phyloP scores from a whole-genome alignment of 2,797 vertebrate species.

The Setipinna tenuifilis region DNA sequence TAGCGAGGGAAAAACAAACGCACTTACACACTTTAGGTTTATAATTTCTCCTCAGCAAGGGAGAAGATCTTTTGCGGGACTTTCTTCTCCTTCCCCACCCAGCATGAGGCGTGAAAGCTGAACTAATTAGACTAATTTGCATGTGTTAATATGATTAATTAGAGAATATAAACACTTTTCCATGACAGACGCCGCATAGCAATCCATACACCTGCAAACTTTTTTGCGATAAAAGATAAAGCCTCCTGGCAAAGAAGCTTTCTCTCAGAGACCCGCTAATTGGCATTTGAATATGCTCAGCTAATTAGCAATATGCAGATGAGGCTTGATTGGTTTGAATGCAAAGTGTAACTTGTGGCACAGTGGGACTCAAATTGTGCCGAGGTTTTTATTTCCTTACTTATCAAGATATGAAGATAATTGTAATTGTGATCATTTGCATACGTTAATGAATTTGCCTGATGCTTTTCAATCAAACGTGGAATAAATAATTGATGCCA shows the following conservation, averaged over 20 bases:
- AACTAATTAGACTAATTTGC: slow-evolving; percentile 82
- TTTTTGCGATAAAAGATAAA: slow-evolving; percentile 78
- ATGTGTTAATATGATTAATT: slow-evolving; percentile 87
- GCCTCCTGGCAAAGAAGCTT: slow-evolving; percentile 75
- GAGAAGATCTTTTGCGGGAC: slow-evolving; percentile 47
- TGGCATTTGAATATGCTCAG: slow-evolving; percentile 81
- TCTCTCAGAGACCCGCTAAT: slow-evolving; percentile 80
- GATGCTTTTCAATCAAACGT: slow-evolving; percentile 75
- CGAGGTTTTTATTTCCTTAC: slow-evolving; percentile 75
- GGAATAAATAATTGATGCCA: slow-evolving; percentile 80
- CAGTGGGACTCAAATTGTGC: slow-evolving; percentile 72
- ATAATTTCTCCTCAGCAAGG: slow-evolving; percentile 10
- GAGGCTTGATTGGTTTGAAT: slow-evolving; percentile 82
- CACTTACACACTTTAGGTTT: not conserved
- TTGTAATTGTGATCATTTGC: slow-evolving; percentile 83
- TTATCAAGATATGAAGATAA: slow-evolving; percentile 78
- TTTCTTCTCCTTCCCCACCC: slow-evolving; percentile 64
- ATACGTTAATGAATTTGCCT: slow-evolving; percentile 82
- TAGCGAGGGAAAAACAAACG: slow-evolving; percentile 17
- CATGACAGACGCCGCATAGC: slow-evolving; percentile 75
- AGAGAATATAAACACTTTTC: slow-evolving; percentile 82
- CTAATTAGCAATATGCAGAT: slow-evolving; percentile 83
- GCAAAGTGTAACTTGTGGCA: slow-evolving; percentile 75
- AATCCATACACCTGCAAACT: slow-evolving; percentile 79
- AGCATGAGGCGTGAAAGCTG: slow-evolving; percentile 72